Evolutionary conservation across 2,888 invertebrate species (phyloP).

Genomic region (Cataglyphis rosenhaueri): DNA sequence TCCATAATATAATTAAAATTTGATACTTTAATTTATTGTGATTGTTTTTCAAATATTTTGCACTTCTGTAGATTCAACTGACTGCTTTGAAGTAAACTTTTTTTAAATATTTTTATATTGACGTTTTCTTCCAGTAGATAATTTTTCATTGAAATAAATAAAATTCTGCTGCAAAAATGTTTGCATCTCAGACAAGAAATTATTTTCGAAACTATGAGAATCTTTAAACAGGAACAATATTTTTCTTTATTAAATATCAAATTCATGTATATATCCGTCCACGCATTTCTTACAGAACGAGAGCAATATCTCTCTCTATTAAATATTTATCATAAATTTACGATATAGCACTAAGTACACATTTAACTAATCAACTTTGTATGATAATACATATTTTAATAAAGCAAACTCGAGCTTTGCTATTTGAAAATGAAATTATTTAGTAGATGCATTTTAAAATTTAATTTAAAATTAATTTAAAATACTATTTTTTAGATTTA

Average conservation of each 20-base stretch:
- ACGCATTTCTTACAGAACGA: slow-evolving; percentile 15
- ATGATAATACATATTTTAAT: background rate
- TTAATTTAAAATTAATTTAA: background rate
- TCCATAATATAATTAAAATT: background rate
- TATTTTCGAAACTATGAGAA: background rate
- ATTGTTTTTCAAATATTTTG: background rate
- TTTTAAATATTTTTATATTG: background rate
- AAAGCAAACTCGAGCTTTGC: background rate
- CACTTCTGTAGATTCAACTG: background rate
- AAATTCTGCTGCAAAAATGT: background rate
- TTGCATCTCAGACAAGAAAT: background rate
- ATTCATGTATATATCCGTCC: background rate
- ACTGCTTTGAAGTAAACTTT: background rate
- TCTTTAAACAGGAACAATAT: background rate
- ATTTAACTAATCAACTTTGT: slow-evolving; percentile 15
- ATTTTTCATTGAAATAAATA: background rate
- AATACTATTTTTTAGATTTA: background rate
- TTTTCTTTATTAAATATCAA: slow-evolving; percentile 4
- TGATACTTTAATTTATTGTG: background rate
- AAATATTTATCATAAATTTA: slow-evolving; percentile 30
- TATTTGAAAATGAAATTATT: slow-evolving; percentile 12
- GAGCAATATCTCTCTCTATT: slow-evolving; percentile 22
- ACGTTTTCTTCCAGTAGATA: background rate
- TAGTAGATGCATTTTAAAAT: background rate
- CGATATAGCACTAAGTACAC: background rate